Evolutionary conservation across 1,140 invertebrate species (phyloP), one percentile per base, ranked within the genome.

Genomic region (Cephus cinctus): DNA sequence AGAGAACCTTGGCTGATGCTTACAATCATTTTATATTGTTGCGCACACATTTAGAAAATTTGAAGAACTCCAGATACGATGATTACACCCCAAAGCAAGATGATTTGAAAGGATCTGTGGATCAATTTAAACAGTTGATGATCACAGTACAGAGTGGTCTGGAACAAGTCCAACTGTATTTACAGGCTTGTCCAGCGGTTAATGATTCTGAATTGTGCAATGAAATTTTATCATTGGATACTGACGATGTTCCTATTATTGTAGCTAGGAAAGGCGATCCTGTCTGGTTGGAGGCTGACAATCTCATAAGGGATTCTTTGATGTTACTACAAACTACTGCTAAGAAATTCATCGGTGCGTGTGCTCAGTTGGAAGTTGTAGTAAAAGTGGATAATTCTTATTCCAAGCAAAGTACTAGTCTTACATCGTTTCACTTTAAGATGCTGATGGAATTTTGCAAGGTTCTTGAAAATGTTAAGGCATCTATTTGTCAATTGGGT

Each of bases 171-270:
- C 55, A 76, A 46, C 51, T 86, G 0, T 71, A 85, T 8, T 41
- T 87, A 3, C 74, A 84, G 60, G 76, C 83, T 22, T 83, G 81
- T 56, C 85, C 85, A 11, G 67, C 67, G 49, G 71, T 79, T 50
- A 62, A 67, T 19, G 57, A 73, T 25, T 70, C 77, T 38, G 56
- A 72, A 12, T 30, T 74, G 39, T 59, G 71, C 18, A 15, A 27
- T 18, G 19, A 56, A 5, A 19, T 60, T 38, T 47, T 69, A 5
- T 57, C 40, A 4, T 43, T 77, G 2, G 18, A 59, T 5, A 57
- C 53, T 5, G 51, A 46, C 6, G 63, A 77, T 41, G 71, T 80
- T 12, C 64, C 75, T 1, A 63, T 83, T 23, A 55, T 79, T 2
- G 70, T 75, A 40, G 75, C 76, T 25, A 79, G 69, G 39, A 80